Conservation (phyloP, 2,888 invertebrate species). For the Cheilosia vernalis region DNA sequence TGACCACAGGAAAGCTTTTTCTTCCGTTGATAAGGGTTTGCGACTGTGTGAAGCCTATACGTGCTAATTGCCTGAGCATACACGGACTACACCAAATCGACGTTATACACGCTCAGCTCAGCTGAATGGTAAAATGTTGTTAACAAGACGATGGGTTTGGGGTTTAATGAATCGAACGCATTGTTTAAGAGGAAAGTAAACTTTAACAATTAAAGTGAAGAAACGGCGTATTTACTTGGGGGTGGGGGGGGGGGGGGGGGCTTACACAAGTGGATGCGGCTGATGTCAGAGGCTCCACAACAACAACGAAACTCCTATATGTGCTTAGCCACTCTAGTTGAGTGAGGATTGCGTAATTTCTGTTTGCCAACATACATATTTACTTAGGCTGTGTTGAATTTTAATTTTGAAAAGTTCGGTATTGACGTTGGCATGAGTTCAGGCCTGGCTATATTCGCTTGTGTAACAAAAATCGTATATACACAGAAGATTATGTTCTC, state of each 20-base stretch:
- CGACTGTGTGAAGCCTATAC: conserved; percentile 11
- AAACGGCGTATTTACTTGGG: neutral
- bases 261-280: no score
- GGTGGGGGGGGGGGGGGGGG: no score
- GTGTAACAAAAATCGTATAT: no score
- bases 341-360: conserved; percentile 9
- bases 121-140: neutral
- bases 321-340: neutral
- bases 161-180: conserved; percentile 27
- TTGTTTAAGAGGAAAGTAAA: conserved; percentile 38
- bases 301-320: no score
- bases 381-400: neutral
- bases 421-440: neutral
- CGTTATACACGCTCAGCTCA: neutral
- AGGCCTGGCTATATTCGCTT: no score
- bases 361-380: conserved; percentile 20
- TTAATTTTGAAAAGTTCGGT: neutral
- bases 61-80: conserved; percentile 54
- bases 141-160: conserved; percentile 1
- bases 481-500: no score
- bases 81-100: conserved; percentile 24
- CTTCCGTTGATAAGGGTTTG: conserved; percentile 47
- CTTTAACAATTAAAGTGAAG: conserved; percentile 17
- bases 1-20: conserved; percentile 54
- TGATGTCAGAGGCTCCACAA: no score